Evolutionary conservation across 2,888 invertebrate species (phyloP), one percentile per base, ranked within the genome.

Genomic region (Parnassius mnemosyne): DNA sequence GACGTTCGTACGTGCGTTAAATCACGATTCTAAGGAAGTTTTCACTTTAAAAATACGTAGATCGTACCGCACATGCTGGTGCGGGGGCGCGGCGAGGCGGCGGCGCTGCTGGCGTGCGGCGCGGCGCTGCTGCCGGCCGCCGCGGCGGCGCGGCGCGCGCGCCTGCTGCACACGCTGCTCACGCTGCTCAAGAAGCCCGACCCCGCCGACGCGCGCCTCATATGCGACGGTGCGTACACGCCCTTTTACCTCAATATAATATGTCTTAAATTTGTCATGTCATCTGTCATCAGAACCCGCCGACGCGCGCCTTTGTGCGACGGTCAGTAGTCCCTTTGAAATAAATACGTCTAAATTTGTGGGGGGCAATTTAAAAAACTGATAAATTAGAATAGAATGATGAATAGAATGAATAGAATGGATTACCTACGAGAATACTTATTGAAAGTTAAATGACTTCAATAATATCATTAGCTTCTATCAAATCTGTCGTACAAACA

Each of bases 111-210:
- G 42, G 85, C 83, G n/a, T 82, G 78, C 13, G 69, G 74, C 55
- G 79, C 83, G 9, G 70, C 69, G 43, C 66, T 69, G 55, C 67
- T 69, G 9, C 85, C 84, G 61, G 73, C 89, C 49, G 73, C 85
- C 50, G 76, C 85, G 54, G 71, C 75, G 0, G 83, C 78, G 54
- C 76, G 88, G 0, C 81, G 88, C 7, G 80, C 87, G 0, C 74
- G 83, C 41, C 72, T 85, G 0, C 71, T 91, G 67, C 88, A 88
- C 66, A 69, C 85, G 9, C 76, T 91, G 20, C 87, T 91, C 65
- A 88, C 88, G 20, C 80, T 91, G 10, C 78, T 85, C 67, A 89
- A 89, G 77, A 81, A 81, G 20, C 91, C 89, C 0, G 86, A 89
- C 49, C 80, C 76, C 1, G 65, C 74, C 0, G 89, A 89, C 61